Conservation (phyloP, 2,113 vertebrate genomes). For the Equus quagga region DNA sequence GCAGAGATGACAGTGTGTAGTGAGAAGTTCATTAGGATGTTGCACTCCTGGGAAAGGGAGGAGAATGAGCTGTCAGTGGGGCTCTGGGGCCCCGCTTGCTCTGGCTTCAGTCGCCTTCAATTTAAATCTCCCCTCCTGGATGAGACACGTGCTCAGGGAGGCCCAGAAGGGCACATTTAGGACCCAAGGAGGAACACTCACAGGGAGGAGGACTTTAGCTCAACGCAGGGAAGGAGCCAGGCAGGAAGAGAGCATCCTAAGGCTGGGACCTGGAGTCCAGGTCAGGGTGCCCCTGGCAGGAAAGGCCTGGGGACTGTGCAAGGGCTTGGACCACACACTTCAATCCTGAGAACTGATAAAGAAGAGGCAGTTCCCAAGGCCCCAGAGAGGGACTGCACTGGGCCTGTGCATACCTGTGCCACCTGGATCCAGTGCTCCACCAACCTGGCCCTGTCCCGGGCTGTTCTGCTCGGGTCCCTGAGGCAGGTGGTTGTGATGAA, state of each 20-base stretch:
- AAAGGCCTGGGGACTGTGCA: neutral
- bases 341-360: neutral
- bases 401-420: constrained; percentile 88
- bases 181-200: neutral
- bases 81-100: too few relatives aligned
- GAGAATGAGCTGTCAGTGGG: neutral
- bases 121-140: neutral
- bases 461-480: constrained; percentile 90
- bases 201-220: neutral
- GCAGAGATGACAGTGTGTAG: constrained; percentile 93
- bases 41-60: constrained; percentile 89
- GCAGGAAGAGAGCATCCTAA: too few relatives aligned
- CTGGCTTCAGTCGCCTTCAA: too few relatives aligned
- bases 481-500: constrained; percentile 62
- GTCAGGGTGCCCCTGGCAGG: neutral
- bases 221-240: too few relatives aligned
- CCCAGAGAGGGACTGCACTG: neutral
- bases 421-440: constrained; percentile 95
- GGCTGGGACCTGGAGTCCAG: too few relatives aligned
- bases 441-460: constrained; percentile 92
- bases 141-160: neutral
- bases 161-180: neutral
- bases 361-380: neutral
- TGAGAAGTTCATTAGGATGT: constrained; percentile 95
- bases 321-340: neutral